Evolutionary conservation across 2,113 vertebrate genomes (phyloP).

Genomic region (Siniperca knerii): DNA sequence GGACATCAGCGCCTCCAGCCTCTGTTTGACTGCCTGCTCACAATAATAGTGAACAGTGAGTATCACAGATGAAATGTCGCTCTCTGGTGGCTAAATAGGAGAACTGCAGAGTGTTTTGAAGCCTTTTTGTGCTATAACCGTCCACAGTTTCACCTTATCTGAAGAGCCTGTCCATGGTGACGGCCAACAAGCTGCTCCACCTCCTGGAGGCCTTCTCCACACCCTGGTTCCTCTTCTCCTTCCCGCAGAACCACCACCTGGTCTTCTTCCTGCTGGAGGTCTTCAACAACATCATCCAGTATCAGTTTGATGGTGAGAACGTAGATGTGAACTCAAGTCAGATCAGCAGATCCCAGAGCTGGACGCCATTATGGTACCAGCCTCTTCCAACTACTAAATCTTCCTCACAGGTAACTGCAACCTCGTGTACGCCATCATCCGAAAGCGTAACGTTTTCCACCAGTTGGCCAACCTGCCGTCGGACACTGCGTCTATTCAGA

Average conservation of each 20-base stretch:
- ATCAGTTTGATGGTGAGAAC: conserved; percentile 96
- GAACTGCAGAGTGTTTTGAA: not conserved
- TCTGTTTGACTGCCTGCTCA: conserved; percentile 97
- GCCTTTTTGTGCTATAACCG: rapidly evolving
- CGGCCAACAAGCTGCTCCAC: conserved; percentile 96
- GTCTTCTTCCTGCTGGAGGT: conserved; percentile 97
- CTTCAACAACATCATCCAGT: conserved; percentile 99
- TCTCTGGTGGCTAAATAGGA: conserved; percentile 30
- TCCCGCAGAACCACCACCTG: conserved; percentile 93
- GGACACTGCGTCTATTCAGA: conserved; percentile 88
- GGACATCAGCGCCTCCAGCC: conserved; percentile 96
- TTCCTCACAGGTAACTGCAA: conserved; percentile 93
- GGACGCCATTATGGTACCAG: not conserved
- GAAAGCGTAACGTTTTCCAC: conserved; percentile 94
- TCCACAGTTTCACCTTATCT: conserved; percentile 94
- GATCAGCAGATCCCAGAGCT: not conserved
- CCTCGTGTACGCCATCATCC: conserved; percentile 95
- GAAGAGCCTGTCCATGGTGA: conserved; percentile 98
- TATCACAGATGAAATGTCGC: not conserved
- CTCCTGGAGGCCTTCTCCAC: conserved; percentile 97
- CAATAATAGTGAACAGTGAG: conserved; percentile 96
- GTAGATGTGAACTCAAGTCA: not conserved
- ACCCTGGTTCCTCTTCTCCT: conserved; percentile 94
- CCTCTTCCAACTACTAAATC: not conserved
- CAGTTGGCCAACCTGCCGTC: conserved; percentile 94